A percentile compares a stretch with the other conserved stretches of the same genome.
Conservation (phyloP, 1,140 invertebrate genomes). For the Drosophila azteca region DNA sequence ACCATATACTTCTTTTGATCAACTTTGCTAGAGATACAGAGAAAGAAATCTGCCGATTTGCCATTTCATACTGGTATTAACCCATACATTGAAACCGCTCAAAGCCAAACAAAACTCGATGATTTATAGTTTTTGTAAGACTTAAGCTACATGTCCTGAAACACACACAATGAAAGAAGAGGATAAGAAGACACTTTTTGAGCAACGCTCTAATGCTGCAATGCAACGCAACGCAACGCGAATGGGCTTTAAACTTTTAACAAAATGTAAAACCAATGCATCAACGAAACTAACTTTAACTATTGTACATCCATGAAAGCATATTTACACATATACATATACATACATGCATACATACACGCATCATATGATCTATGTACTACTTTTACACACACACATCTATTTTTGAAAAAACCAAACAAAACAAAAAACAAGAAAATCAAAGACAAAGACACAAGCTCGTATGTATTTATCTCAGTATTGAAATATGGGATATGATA, state of each 20-base stretch:
- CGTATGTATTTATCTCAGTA: constrained; percentile 33
- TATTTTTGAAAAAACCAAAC: constrained; percentile 39
- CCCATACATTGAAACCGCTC: constrained; percentile 41
- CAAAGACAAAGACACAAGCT: constrained; percentile 11
- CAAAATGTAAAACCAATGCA: constrained; percentile 54
- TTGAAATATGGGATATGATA: constrained; percentile 23
- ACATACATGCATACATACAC: constrained; percentile 20
- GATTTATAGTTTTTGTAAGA: constrained; percentile 42
- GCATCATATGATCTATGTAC: constrained; percentile 25
- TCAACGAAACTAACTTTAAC: constrained; percentile 69
- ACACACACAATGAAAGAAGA: constrained; percentile 14
- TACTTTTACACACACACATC: constrained; percentile 53
- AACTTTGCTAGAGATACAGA: background rate
- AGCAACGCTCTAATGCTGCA: constrained; percentile 47
- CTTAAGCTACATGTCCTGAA: constrained; percentile 29
- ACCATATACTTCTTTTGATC: constrained; percentile 12
- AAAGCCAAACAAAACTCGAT: constrained; percentile 14
- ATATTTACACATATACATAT: constrained; percentile 52
- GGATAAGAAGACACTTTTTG: constrained; percentile 8
- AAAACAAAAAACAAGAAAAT: constrained; percentile 8
- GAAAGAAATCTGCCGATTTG: constrained; percentile 10
- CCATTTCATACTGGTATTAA: constrained; percentile 13
- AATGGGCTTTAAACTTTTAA: constrained; percentile 62
- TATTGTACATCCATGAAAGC: constrained; percentile 40
- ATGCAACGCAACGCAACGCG: constrained; percentile 50